A percentile compares a stretch with the other conserved stretches of the same genome.
phyloP scores from a whole-genome alignment of 2,113 vertebrate genomes.

The Gopherus flavomarginatus region DNA sequence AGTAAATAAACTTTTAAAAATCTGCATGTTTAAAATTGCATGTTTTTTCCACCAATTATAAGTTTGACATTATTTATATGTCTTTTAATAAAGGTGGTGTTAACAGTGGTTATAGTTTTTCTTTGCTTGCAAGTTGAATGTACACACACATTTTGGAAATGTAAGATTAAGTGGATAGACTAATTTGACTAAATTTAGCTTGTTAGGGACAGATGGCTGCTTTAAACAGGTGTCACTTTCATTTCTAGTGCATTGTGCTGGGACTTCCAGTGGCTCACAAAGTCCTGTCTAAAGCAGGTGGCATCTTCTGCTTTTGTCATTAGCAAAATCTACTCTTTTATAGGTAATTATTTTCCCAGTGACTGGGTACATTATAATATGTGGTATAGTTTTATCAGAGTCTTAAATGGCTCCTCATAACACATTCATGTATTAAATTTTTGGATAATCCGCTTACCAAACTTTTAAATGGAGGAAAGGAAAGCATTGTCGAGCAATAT shows the following conservation, averaged over 20 bases:
- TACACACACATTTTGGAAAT: slow-evolving; percentile 66
- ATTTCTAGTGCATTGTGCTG: slow-evolving; percentile 75
- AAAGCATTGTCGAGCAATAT: background rate
- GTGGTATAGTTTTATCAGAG: background rate
- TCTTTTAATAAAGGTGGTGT: slow-evolving; percentile 2
- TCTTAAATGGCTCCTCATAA: slow-evolving; percentile 15
- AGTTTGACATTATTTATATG: background rate
- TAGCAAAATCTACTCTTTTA: slow-evolving; percentile 55
- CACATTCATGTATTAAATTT: background rate
- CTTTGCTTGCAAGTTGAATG: slow-evolving; percentile 64
- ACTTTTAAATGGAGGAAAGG: background rate
- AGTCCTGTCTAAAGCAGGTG: slow-evolving; percentile 78
- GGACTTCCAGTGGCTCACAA: slow-evolving; percentile 78
- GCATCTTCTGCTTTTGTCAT: slow-evolving; percentile 67
- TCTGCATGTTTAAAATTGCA: background rate
- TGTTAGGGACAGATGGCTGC: slow-evolving; percentile 80
- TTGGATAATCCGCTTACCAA: background rate
- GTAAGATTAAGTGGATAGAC: slow-evolving; percentile 37
- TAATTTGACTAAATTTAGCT: slow-evolving; percentile 65
- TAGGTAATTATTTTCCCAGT: slow-evolving; percentile 70
- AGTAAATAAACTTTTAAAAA: slow-evolving; percentile 24
- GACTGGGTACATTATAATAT: slow-evolving; percentile 30
- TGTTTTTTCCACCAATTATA: slow-evolving; percentile 3
- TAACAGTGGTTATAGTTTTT: slow-evolving; percentile 17
- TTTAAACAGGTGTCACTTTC: slow-evolving; percentile 84